Conservation (phyloP, 2,888 invertebrate species). For the Agrilus mali region DNA sequence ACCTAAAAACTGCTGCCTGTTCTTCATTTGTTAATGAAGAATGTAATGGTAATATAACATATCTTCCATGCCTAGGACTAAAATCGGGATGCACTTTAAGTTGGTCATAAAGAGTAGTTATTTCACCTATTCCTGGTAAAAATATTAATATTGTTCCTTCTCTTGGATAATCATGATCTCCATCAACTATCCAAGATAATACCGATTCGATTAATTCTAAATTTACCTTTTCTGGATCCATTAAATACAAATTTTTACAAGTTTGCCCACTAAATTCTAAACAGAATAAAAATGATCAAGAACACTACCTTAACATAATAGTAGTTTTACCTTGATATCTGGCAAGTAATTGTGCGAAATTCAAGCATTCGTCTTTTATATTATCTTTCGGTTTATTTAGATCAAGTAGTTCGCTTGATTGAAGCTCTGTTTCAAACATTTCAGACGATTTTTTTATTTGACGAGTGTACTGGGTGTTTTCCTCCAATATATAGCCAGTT, state of each 20-base stretch:
- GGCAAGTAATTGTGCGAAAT: slow-evolving; percentile 50
- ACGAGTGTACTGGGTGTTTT: slow-evolving; percentile 48
- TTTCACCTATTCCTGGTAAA: slow-evolving; percentile 69
- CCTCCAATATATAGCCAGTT: slow-evolving; percentile 46
- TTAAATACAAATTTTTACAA: slow-evolving; percentile 61
- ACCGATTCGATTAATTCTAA: slow-evolving; percentile 62
- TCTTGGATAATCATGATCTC: slow-evolving; percentile 53
- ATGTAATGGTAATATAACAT: slow-evolving; percentile 69
- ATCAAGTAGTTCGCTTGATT: slow-evolving; percentile 46
- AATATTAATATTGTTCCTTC: slow-evolving; percentile 70
- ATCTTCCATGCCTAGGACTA: slow-evolving; percentile 50
- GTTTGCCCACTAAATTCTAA: slow-evolving; percentile 45
- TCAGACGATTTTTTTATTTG: slow-evolving; percentile 47
- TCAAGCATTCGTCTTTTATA: slow-evolving; percentile 59
- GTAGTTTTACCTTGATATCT: slow-evolving; percentile 44
- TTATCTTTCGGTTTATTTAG: slow-evolving; percentile 43
- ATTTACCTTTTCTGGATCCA: slow-evolving; percentile 68
- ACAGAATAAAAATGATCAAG: slow-evolving; percentile 3
- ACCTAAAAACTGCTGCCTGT: slow-evolving; percentile 59
- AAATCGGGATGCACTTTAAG: slow-evolving; percentile 52
- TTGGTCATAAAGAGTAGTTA: slow-evolving; percentile 56
- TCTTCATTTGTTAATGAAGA: slow-evolving; percentile 76
- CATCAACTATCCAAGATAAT: slow-evolving; percentile 55
- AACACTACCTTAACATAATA: background rate
- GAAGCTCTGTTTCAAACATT: slow-evolving; percentile 50